Evolutionary conservation across 1,140 invertebrate genomes (phyloP), one percentile per base, ranked within the genome.

Genomic region (Bombus confusus): DNA sequence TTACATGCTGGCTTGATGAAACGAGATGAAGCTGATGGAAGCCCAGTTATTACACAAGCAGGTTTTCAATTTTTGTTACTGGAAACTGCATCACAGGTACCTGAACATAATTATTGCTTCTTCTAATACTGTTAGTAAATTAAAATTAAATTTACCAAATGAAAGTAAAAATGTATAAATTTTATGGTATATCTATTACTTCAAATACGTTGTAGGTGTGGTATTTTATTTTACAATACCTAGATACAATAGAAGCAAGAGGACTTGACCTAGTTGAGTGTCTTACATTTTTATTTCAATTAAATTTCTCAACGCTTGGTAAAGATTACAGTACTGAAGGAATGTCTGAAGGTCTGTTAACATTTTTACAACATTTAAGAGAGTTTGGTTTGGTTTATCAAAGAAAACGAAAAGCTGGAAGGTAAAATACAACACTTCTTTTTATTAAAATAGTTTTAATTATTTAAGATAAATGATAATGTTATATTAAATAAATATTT

Each of bases 321-420:
- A 99, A 98, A 96, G 98, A 99, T 95, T 99, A 99, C 92, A 99
- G 98, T 91, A 99, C 98, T 22, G 98, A 99, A 93, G 98, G 98
- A 22, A 98, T 99, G 97, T 98, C 96, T 93, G 97, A 98, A 91
- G 97, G 97, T 73, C 97, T 99, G 93, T 95, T 98, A 80, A 97
- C 97, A 66, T 99, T 99, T 93, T 95, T 99, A 78, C 99, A 99
- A 95, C 98, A 99, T 96, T 95, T 99, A 15, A 95, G 99, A 91
- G 99, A 99, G 95, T 99, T 99, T 95, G 99, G 99, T 52, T 96
- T 99, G 57, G 98, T 99, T 37, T 99, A 99, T 95, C 99, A 99
- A 96, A 96, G 98, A 93, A 99, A 99, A 91, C 88, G 95, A 25
- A 95, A 95, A 92, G 94, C 94, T 64, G 95, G 95, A 92, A 95